These are phyloP conservation scores for Hylomyscus alleni DNA, from an alignment of 2,797 vertebrate genomes.

Conservation along the genomic window DNA sequence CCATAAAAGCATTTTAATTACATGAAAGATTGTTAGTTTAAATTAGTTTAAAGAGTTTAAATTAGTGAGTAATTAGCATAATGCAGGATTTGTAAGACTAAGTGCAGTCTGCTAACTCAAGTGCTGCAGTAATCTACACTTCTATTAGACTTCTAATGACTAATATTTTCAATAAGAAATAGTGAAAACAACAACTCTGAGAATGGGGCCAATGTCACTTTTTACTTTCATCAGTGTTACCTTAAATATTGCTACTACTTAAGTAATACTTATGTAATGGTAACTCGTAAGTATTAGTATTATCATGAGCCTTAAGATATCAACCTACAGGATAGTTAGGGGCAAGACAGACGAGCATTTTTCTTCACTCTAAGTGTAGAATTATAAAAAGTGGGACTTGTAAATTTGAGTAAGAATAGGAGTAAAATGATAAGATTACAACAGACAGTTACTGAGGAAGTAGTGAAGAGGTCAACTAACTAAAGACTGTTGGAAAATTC, in stretches of 20 bases:
- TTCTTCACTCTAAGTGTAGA: constrained; percentile 12
- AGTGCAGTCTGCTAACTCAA: constrained; percentile 65
- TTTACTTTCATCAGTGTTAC: constrained; percentile 51
- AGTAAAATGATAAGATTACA: neutral
- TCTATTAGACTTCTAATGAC: constrained; percentile 75
- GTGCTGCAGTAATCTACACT: constrained; percentile 77
- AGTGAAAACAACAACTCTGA: constrained; percentile 61
- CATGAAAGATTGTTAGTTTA: constrained; percentile 64
- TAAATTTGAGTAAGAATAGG: neutral
- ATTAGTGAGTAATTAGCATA: constrained; percentile 60
- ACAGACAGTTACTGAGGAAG: neutral
- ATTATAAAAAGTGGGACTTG: neutral
- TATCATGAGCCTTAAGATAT: constrained; percentile 48
- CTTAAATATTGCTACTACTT: neutral
- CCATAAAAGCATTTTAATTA: constrained; percentile 80
- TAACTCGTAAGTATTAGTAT: neutral
- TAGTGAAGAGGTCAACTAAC: neutral
- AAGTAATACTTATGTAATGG: neutral
- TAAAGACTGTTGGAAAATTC: too few species aligned
- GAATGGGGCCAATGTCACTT: constrained; percentile 64
- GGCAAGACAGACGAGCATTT: constrained; percentile 68
- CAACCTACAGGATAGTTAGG: constrained; percentile 47
- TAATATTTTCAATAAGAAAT: constrained; percentile 67
- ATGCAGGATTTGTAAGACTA: constrained; percentile 67
- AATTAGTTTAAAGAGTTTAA: constrained; percentile 61